Evolutionary conservation across 2,888 invertebrate species (phyloP), one percentile per base, ranked within the genome.

Genomic region (Mylabris sibirica): DNA sequence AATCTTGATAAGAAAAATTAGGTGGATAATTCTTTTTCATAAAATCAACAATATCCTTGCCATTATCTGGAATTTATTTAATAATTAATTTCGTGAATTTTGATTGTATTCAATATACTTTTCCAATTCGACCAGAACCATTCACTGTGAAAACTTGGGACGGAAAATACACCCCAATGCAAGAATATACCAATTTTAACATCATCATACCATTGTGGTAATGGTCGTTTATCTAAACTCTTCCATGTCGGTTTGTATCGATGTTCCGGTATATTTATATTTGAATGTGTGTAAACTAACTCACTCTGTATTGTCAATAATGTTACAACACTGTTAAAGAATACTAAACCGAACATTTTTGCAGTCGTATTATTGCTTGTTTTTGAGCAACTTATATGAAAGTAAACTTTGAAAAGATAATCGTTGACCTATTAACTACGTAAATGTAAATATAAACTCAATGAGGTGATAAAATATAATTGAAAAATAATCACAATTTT

Each of bases 111-210:
- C 8, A 9, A 1, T 0, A 61, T 86, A 92, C 93, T 87, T 86
- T 89, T 86, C 96, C 95, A 97, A 76, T 91, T 86, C 17, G 84
- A 86, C 97, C 97, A 97, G 83, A 97, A 97, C 98, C 97, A 98
- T 86, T 96, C 97, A 0, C 91, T 90, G 0, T 91, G 90, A 83
- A 91, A 94, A 80, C 94, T 93, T 0, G 96, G 97, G 12, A 97
- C 97, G 0, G 95, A 91, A 80, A 92, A 98, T 0, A 97, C 94
- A 1, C 97, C 97, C 95, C 96, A 97, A 80, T 97, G 97, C 49
- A 98, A 86, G 80, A 98, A 97, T 76, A 98, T 96, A 2, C 97
- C 97, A 72, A 96, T 86, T 86, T 98, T 98, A 0, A 92, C 93
- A 65, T 93, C 88, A 81, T 97, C 97, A 81, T 94, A 98, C 97